These are phyloP conservation scores for Rhamnusium bicolor DNA, from an alignment of 2,888 invertebrate species.

Conservation along the genomic window DNA sequence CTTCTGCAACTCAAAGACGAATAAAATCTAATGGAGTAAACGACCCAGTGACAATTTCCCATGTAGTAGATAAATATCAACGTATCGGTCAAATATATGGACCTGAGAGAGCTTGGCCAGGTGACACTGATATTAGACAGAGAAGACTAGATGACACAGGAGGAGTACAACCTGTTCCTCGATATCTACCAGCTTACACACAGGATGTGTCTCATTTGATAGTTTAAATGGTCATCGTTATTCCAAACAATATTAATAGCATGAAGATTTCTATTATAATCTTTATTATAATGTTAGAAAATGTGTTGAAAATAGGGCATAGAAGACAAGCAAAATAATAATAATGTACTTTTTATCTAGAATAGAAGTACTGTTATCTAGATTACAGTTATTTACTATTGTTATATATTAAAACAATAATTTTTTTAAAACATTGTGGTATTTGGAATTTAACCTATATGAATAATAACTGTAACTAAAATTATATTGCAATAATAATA, in stretches of 20 bases:
- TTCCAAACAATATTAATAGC: too few species aligned
- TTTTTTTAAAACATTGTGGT: too few species aligned
- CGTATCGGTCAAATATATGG: slow-evolving; percentile 71
- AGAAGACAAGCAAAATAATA: background rate
- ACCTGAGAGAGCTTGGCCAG: slow-evolving; percentile 80
- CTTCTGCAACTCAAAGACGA: slow-evolving; percentile 84
- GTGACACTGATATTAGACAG: slow-evolving; percentile 77
- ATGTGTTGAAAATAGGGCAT: background rate
- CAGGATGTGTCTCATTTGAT: slow-evolving; percentile 87
- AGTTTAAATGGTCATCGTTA: slow-evolving; percentile 77
- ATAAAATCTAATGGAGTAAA: slow-evolving; percentile 86
- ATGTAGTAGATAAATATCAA: slow-evolving; percentile 81
- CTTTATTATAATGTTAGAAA: too few species aligned
- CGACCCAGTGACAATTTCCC: slow-evolving; percentile 85
- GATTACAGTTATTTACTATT: too few species aligned
- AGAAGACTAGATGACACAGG: slow-evolving; percentile 77
- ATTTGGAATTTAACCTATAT: too few species aligned
- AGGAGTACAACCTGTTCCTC: slow-evolving; percentile 77
- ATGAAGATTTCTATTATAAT: too few species aligned
- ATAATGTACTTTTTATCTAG: too few species aligned
- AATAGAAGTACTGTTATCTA: too few species aligned
- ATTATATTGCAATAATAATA: too few species aligned
- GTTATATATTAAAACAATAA: too few species aligned
- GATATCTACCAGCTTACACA: slow-evolving; percentile 84
- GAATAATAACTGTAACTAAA: too few species aligned